A percentile compares a stretch with the other conserved stretches of the same genome.
These are phyloP conservation scores for Choristoneura fumiferana DNA, from an alignment of 1,140 invertebrate species.

Conservation along the genomic window DNA sequence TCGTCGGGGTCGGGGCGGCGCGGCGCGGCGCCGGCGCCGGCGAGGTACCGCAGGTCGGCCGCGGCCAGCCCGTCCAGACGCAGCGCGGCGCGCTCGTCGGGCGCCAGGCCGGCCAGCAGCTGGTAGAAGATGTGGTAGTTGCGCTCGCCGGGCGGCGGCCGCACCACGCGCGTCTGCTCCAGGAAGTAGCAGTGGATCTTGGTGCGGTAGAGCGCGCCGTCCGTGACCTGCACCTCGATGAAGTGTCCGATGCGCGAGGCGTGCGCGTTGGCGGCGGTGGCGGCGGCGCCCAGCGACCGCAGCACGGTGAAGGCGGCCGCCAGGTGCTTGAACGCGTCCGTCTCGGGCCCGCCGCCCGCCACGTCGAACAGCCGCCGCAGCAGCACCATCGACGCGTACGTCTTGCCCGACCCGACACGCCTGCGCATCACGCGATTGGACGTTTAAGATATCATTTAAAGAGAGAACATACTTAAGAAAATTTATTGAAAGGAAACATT, in stretches of 20 bases:
- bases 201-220: conserved; percentile 95
- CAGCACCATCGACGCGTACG: conserved; percentile 94
- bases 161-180: conserved; percentile 94
- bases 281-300: conserved; percentile 93
- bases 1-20: conserved; percentile 62
- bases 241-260: conserved; percentile 97
- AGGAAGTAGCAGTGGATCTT: conserved; percentile 98
- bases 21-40: conserved; percentile 86
- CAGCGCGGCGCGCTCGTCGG: conserved; percentile 91
- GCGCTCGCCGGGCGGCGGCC: conserved; percentile 91
- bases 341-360: conserved; percentile 95
- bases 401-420: conserved; percentile 97
- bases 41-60: conserved; percentile 89
- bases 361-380: conserved; percentile 94
- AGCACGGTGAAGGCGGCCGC: conserved; percentile 96
- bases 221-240: conserved; percentile 97
- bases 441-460: no score
- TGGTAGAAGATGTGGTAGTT: conserved; percentile 99
- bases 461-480: no score
- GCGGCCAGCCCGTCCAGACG: conserved; percentile 91
- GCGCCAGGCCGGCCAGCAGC: conserved; percentile 93
- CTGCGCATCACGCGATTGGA: no score
- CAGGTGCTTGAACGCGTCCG: conserved; percentile 97
- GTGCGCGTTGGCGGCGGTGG: conserved; percentile 93
- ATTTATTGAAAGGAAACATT: no score